Conservation (phyloP, 2,888 invertebrate species). For the Athalia circularis region DNA sequence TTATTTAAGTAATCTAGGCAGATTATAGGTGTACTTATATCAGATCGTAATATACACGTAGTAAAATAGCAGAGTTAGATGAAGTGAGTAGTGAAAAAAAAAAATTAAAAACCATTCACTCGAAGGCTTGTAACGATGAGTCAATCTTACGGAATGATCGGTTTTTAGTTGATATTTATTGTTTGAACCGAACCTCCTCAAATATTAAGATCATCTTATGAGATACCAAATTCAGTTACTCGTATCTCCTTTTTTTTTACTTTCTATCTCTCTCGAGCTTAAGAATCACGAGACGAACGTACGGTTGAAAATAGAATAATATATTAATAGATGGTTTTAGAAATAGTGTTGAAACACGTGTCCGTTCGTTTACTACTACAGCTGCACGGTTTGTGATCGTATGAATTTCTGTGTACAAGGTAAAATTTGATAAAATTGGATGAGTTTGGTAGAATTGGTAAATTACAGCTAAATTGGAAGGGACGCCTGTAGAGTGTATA, state of each 20-base stretch:
- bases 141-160: background rate
- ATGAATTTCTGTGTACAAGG: too few species aligned
- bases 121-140: too few species aligned
- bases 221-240: background rate
- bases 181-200: background rate
- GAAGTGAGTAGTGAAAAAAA: too few species aligned
- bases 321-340: conserved; percentile 24
- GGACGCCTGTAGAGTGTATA: too few species aligned
- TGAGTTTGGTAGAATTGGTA: too few species aligned
- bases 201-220: conserved; percentile 7
- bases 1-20: background rate
- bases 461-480: too few species aligned
- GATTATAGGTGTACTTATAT: too few species aligned
- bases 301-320: conserved; percentile 31
- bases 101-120: too few species aligned
- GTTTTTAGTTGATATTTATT: conserved; percentile 1
- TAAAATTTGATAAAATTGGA: too few species aligned
- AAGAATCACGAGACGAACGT: background rate
- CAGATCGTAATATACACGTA: too few species aligned
- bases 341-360: background rate
- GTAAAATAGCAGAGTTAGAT: too few species aligned
- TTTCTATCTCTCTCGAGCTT: background rate
- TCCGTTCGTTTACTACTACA: background rate
- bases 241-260: background rate
- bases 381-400: too few species aligned